These are phyloP conservation scores for Avahi laniger DNA, from an alignment of 2,797 vertebrate genomes.

Conservation along the genomic window DNA sequence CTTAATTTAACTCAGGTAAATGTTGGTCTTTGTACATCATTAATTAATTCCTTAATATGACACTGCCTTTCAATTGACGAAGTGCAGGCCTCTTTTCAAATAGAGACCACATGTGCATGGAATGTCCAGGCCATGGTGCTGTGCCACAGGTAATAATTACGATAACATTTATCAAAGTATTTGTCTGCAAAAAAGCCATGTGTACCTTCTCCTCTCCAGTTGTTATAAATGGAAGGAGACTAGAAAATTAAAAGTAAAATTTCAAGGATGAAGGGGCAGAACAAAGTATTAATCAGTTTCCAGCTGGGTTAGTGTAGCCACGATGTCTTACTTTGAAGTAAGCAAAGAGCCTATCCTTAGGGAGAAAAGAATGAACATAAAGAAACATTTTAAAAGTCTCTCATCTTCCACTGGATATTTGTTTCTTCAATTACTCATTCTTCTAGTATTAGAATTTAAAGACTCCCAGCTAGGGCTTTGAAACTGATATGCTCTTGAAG, in stretches of 20 bases:
- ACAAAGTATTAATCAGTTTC: constrained; percentile 69
- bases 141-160: constrained; percentile 41
- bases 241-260: constrained; percentile 68
- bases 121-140: neutral
- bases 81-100: constrained; percentile 54
- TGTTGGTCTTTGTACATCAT: neutral
- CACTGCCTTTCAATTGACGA: neutral
- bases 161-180: constrained; percentile 47
- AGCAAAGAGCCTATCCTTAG: constrained; percentile 34
- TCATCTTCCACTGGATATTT: constrained; percentile 56
- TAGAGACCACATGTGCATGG: constrained; percentile 51
- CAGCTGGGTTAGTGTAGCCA: constrained; percentile 48
- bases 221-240: constrained; percentile 64
- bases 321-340: constrained; percentile 66
- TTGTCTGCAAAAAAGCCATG: constrained; percentile 43
- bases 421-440: constrained; percentile 64
- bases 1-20: constrained; percentile 13
- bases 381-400: constrained; percentile 24
- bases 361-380: constrained; percentile 47
- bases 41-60: neutral
- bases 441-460: constrained; percentile 63
- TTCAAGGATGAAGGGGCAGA: constrained; percentile 60
- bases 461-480: constrained; percentile 58
- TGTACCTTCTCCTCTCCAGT: constrained; percentile 52
- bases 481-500: constrained; percentile 63